Evolutionary conservation across 2,888 invertebrate genomes (phyloP), one percentile per base, ranked within the genome.

Genomic region (Drosophila ochracea): DNA sequence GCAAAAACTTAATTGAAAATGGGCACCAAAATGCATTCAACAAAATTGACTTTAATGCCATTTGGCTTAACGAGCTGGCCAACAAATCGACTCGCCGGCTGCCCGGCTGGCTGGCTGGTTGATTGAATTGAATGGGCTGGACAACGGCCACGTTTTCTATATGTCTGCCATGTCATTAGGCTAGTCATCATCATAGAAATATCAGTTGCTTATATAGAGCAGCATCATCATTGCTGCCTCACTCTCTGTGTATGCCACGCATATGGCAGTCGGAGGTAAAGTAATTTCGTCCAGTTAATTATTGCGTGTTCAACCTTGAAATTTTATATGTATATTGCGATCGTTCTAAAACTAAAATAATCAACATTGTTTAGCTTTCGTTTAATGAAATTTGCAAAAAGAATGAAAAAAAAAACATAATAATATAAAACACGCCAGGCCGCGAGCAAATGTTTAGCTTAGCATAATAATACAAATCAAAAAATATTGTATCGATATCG

Each of bases 251-350:
- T 61, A 54, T 37, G 70, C n/a, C 67, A 63, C 81, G 82, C 84
- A 84, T 69, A 72, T 82, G 73, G 76, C 75, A 68, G 70, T 63
- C 71, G 68, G 72, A 69, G 73, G 71, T 70, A 68, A 73, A 84
- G 73, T 76, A 82, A 84, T 88, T 84, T 83, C 71, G 73, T 75
- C 88, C 76, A 84, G 88, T 87, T 84, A 89, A 85, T 89, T 89
- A 89, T 85, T 82, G 84, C 91, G 76, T 82, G 79, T 74, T 73
- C 90, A 86, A 89, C 89, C 91, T 89, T 89, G 91, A 90, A 85
- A 67, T 47, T 78, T 59, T 72, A 72, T 72, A 72, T 72, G 64
- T 88, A 75, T 83, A 72, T 80, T 78, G 69, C 68, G 85, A 89
- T 90, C 89, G 85, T 86, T 81, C 77, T 67, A 77, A 83, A 78